Evolutionary conservation across 2,797 vertebrate genomes (phyloP).

Genomic region (Paratrypauchen microcephalus): DNA sequence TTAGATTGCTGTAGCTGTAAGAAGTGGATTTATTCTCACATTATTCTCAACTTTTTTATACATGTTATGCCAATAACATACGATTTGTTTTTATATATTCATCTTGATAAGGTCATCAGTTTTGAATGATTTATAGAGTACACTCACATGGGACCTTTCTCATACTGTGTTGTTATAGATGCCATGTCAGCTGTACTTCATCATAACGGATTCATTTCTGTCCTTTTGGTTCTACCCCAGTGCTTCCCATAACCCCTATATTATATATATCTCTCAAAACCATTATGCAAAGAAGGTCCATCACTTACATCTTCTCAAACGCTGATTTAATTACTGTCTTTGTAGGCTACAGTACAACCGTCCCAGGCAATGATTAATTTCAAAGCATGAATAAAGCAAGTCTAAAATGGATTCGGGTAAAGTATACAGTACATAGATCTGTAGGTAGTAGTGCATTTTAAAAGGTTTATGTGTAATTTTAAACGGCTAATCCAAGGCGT

Average conservation of each 20-base stretch:
- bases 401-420: slow-evolving; percentile 7
- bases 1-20: too few species aligned
- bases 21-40: too few species aligned
- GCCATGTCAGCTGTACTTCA: slow-evolving; percentile 23
- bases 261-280: slow-evolving; percentile 32
- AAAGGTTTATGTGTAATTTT: background rate
- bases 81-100: too few species aligned
- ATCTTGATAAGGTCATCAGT: too few species aligned
- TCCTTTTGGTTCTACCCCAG: slow-evolving; percentile 38
- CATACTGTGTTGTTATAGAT: slow-evolving; percentile 25
- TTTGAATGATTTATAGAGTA: too few species aligned
- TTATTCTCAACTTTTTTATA: too few species aligned
- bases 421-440: slow-evolving; percentile 10
- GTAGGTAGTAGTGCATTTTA: slow-evolving; percentile 10
- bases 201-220: slow-evolving; percentile 12
- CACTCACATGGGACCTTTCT: too few species aligned
- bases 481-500: background rate
- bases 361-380: slow-evolving; percentile 47
- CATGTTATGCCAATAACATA: too few species aligned
- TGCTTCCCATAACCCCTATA: slow-evolving; percentile 16
- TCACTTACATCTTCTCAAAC: slow-evolving; percentile 23
- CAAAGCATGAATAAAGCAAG: slow-evolving; percentile 28
- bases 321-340: slow-evolving; percentile 45
- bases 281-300: slow-evolving; percentile 34
- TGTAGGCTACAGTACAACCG: slow-evolving; percentile 31